Conservation (phyloP, 2,888 invertebrate species). For the Nephrotoma flavescens region DNA sequence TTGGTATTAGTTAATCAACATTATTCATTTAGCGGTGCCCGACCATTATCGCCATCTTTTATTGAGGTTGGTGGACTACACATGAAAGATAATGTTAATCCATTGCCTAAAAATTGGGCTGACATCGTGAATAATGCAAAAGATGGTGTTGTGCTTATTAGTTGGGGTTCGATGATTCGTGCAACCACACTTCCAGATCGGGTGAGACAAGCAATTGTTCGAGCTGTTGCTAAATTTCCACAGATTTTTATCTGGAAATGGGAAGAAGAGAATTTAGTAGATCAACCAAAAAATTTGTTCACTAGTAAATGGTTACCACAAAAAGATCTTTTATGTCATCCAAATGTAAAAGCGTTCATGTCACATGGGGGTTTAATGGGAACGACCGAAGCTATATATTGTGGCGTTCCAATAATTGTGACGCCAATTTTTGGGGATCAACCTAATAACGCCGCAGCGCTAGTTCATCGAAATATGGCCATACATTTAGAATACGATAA, state of each 20-base stretch:
- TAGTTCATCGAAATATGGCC: slow-evolving; percentile 37
- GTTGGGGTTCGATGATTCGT: slow-evolving; percentile 61
- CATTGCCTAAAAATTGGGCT: slow-evolving; percentile 6
- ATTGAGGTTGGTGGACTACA: slow-evolving; percentile 50
- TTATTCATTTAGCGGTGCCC: slow-evolving; percentile 41
- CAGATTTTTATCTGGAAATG: slow-evolving; percentile 67
- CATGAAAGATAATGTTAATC: slow-evolving; percentile 24
- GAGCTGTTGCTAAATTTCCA: slow-evolving; percentile 44
- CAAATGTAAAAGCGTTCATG: slow-evolving; percentile 50
- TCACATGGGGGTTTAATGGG: slow-evolving; percentile 54
- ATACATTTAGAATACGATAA: slow-evolving; percentile 32
- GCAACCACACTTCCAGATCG: slow-evolving; percentile 44
- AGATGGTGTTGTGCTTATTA: slow-evolving; percentile 58
- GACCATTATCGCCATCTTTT: slow-evolving; percentile 39
- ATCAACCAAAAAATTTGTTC: slow-evolving; percentile 39
- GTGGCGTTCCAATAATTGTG: slow-evolving; percentile 47
- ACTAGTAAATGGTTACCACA: slow-evolving; percentile 54
- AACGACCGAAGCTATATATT: slow-evolving; percentile 49
- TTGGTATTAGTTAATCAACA: slow-evolving; percentile 47
- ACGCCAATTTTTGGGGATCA: slow-evolving; percentile 60
- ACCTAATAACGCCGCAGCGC: slow-evolving; percentile 37
- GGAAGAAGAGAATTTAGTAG: slow-evolving; percentile 39
- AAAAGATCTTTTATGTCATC: slow-evolving; percentile 59
- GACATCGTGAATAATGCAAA: slow-evolving; percentile 24
- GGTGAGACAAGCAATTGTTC: slow-evolving; percentile 42